Evolutionary conservation across 2,888 invertebrate genomes (phyloP), one percentile per base, ranked within the genome.

Genomic region (Nomada lathburiana): DNA sequence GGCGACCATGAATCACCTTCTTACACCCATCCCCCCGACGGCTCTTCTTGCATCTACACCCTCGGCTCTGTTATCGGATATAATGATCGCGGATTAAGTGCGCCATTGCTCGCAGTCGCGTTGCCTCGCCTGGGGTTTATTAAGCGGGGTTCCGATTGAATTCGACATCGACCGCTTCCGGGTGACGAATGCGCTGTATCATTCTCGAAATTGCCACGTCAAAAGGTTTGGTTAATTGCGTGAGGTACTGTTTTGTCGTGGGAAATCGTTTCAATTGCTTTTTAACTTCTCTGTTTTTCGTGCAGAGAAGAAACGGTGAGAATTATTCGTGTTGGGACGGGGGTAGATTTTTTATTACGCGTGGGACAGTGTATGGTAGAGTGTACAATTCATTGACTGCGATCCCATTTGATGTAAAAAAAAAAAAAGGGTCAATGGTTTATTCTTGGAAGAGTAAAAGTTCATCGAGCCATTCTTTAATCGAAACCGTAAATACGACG

Each of bases 1-100:
- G 85, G 63, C 81, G 75, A 70, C 78, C 78, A 86, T 89, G 88
- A 89, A 89, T 89, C 89, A 88, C 86, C 67, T 87, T 76, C 84
- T 84, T 76, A 72, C 74, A 16, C 50, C 44, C 67, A 26, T 67
- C 13, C 55, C 26, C n/a, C n/a, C n/a, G n/a, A 26, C 29, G 29
- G 62, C 26, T 57, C 47, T 73, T 72, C 62, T 44, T 23, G 42
- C 55, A 23, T 23, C 23, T 18, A 42, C 4, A 23, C 42, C 64
- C 57, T 68, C 69, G 77, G 63, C 29, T 70, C 75, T 70, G 68
- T 85, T 88, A 85, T 86, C 81, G 82, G 83, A 76, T 86, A 73
- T 72, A 86, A 88, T 86, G 83, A 88, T 79, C 82, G 76, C 65
- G 81, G 83, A 85, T 88, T 86, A 88, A 88, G 88, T 82, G 82